A percentile compares a stretch with the other conserved stretches of the same genome.
Conservation (phyloP, 2,888 invertebrate species). For the Ernsta delagoae region DNA sequence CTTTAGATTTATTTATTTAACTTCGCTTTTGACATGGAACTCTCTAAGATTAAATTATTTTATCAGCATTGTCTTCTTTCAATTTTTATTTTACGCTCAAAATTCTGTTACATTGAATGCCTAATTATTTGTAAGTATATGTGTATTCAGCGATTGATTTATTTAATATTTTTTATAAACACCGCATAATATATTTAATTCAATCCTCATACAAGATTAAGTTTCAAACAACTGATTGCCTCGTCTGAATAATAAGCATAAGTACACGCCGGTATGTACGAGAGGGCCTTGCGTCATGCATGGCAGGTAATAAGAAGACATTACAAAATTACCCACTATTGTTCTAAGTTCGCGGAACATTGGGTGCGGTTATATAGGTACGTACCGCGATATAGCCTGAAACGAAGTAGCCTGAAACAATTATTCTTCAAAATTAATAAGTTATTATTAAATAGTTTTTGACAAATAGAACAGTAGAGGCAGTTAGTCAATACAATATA, state of each 20-base stretch:
- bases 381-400: conserved; percentile 8
- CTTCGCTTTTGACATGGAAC: too few species aligned
- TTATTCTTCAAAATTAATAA: too few species aligned
- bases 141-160: too few species aligned
- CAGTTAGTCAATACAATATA: too few species aligned
- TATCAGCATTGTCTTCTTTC: too few species aligned
- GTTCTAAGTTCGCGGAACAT: conserved; percentile 79
- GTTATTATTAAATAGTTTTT: too few species aligned
- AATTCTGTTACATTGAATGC: too few species aligned
- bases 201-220: conserved; percentile 54
- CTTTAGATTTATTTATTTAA: too few species aligned
- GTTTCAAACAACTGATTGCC: conserved; percentile 59
- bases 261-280: conserved; percentile 53
- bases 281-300: conserved; percentile 75
- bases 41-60: too few species aligned
- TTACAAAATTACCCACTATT: conserved; percentile 82
- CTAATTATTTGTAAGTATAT: too few species aligned
- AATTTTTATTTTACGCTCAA: not conserved
- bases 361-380: conserved; percentile 38
- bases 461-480: too few species aligned
- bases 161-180: not conserved
- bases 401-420: not conserved
- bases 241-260: conserved; percentile 66
- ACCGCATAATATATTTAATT: conserved; percentile 41
- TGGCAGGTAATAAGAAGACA: conserved; percentile 74